A percentile compares a stretch with the other conserved stretches of the same genome.
These are phyloP conservation scores for Propithecus deckenii DNA, from an alignment of 2,797 vertebrate genomes.

Conservation along the genomic window DNA sequence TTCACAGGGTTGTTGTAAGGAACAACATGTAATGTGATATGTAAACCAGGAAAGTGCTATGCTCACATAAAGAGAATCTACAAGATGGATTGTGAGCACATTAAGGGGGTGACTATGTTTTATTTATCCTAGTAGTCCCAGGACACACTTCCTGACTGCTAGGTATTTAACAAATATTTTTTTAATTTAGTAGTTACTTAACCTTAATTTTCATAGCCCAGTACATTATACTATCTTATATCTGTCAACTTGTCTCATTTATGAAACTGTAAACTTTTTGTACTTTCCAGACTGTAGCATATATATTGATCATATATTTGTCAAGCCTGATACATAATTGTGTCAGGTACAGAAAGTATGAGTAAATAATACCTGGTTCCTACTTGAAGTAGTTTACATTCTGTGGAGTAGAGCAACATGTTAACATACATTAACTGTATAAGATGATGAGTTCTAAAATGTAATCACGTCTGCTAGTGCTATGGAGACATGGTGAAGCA, in stretches of 20 bases:
- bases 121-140: not conserved
- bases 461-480: not conserved
- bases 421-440: not conserved
- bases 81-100: not conserved
- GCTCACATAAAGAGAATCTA: not conserved
- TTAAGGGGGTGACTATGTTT: not conserved
- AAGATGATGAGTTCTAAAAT: conserved; percentile 21
- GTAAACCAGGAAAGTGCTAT: not conserved
- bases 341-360: not conserved
- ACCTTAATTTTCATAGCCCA: conserved; percentile 38
- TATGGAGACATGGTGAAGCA: not conserved
- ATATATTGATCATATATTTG: not conserved
- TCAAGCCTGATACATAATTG: not conserved
- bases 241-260: conserved; percentile 31
- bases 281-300: not conserved
- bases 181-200: conserved; percentile 7
- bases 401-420: not conserved
- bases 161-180: conserved; percentile 16
- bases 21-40: not conserved
- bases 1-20: not conserved
- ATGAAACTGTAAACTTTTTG: not conserved
- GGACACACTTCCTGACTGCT: not conserved
- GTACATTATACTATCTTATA: not conserved
- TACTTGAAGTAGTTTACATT: conserved; percentile 1
- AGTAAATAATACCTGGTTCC: not conserved